These are phyloP conservation scores for Arrhamphus sclerolepis DNA, from an alignment of 2,797 vertebrate species.

Conservation along the genomic window DNA sequence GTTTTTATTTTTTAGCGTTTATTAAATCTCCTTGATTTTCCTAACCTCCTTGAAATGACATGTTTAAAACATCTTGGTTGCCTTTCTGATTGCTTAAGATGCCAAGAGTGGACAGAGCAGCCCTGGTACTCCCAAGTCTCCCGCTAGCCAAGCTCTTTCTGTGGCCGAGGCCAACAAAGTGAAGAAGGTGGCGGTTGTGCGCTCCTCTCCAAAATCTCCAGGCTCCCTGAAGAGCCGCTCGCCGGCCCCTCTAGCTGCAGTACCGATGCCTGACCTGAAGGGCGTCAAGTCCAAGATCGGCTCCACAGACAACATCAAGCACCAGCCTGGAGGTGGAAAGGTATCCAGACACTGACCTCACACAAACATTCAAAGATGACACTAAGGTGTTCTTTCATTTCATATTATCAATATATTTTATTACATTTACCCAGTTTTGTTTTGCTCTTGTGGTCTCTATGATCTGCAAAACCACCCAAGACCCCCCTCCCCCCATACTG, in stretches of 20 bases:
- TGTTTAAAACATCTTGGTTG: background rate
- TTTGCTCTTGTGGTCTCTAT: too few relatives aligned
- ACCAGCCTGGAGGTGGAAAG: constrained; percentile 96
- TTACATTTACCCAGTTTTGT: background rate
- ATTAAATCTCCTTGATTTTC: background rate
- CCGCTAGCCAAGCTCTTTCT: constrained; percentile 85
- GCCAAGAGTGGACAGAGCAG: constrained; percentile 92
- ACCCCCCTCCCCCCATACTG: too few relatives aligned
- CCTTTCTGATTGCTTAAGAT: constrained; percentile 71
- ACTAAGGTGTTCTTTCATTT: too few relatives aligned
- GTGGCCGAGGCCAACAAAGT: constrained; percentile 87
- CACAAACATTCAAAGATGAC: too few relatives aligned
- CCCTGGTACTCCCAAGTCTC: constrained; percentile 91
- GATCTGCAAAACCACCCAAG: too few relatives aligned
- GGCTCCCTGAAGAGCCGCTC: constrained; percentile 90
- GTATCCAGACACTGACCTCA: constrained; percentile 61
- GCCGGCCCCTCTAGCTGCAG: constrained; percentile 74
- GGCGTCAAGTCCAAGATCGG: constrained; percentile 92
- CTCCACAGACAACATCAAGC: constrained; percentile 94
- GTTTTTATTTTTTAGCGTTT: background rate
- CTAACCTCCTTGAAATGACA: too few relatives aligned
- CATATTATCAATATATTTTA: too few relatives aligned
- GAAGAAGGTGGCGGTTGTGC: constrained; percentile 95
- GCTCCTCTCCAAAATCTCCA: constrained; percentile 92
- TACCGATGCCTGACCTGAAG: constrained; percentile 91